Evolutionary conservation across 2,888 invertebrate species (phyloP), one percentile per base, ranked within the genome.

Genomic region (Nomada fabriciana): DNA sequence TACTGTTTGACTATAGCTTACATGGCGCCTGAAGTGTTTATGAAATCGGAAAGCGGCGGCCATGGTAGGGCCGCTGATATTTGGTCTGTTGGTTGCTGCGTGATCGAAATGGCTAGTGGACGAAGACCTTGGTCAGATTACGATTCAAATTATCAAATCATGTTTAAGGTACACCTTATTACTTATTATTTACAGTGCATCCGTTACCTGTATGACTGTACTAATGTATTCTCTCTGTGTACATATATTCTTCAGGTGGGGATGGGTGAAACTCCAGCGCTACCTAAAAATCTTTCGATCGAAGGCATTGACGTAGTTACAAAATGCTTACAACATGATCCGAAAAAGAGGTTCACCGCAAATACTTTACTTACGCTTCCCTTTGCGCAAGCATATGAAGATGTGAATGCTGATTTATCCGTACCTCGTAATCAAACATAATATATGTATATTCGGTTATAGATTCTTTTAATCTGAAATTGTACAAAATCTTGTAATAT

Each of bases 11-110:
- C 29, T 94, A 29, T 94, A 98, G 98, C 98, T 70, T 99, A 98
- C 94, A 99, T 99, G 98, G 99, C 98, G 0, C 99, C 99, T 0
- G 99, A 99, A 94, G 97, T 99, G 89, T 98, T 98, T 93, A 97
- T 97, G 95, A 97, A 97, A 94, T 96, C 96, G 50, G 96, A 96
- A 84, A 94, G 94, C 43, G 95, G 95, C 82, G 98, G 99, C 0
- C 98, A 98, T 94, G 99, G 99, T 0, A 95, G 98, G 90, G 97
- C 98, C 2, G 98, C 98, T 3, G 99, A 99, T 94, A 97, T 99
- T 91, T 99, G 99, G 99, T 98, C 98, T 50, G 95, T 98, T 61
- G 99, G 98, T 53, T 99, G 98, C 94, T 98, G 98, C 74, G 97
- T 99, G 83, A 96, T 98, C 0, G 98, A 99, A 94, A 99, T 99